These are phyloP conservation scores for Dicranocentrus wangi DNA, from an alignment of 2,888 invertebrate genomes.

Conservation along the genomic window DNA sequence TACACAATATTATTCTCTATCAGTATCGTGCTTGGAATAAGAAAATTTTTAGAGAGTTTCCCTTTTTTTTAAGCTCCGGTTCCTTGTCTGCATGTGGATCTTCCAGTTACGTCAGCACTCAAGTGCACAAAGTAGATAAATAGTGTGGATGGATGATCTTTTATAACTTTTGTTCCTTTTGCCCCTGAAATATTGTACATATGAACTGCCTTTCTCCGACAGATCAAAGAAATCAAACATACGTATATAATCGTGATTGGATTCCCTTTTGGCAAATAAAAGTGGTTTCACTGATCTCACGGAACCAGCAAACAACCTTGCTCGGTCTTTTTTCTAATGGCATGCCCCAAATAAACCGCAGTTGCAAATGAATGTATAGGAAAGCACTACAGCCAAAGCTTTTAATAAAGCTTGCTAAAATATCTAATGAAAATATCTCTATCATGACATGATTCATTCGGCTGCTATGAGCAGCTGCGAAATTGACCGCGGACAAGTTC, in stretches of 20 bases:
- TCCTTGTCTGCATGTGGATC: constrained; percentile 6
- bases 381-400: no score
- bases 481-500: no score
- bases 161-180: constrained; percentile 19
- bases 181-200: constrained; percentile 8
- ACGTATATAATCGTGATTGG: constrained; percentile 8
- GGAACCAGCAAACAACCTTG: not conserved
- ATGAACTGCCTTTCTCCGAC: constrained; percentile 9
- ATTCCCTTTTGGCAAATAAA: constrained; percentile 26
- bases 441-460: no score
- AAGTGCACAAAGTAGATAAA: constrained; percentile 1
- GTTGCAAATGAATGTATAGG: not conserved
- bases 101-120: constrained; percentile 25
- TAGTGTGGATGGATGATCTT: constrained; percentile 13
- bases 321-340: no score
- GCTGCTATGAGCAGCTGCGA: no score
- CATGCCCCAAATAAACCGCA: not conserved
- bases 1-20: not conserved
- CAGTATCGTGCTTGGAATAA: constrained; percentile 7
- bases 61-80: not conserved
- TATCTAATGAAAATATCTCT: no score
- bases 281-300: constrained; percentile 15
- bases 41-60: constrained; percentile 5
- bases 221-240: constrained; percentile 17
- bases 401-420: no score